Evolutionary conservation across 2,113 vertebrate species (phyloP), one percentile per base, ranked within the genome.

Genomic region (Ornithorhynchus anatinus): DNA sequence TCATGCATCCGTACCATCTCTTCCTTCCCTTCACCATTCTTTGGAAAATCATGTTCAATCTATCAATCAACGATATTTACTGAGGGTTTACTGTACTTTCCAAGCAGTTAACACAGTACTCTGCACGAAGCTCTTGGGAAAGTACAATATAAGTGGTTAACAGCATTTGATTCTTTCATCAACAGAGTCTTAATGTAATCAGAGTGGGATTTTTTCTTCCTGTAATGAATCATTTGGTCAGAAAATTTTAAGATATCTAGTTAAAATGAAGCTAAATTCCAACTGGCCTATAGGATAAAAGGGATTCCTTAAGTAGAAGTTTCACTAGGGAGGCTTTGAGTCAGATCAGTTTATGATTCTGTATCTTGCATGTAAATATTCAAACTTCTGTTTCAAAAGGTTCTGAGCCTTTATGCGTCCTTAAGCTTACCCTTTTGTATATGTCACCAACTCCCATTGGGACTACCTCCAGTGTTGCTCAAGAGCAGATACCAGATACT

Each of bases 221-320:
- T 22, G 70, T 56, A 86, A 61, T 80, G 84, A 86, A 81, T 72
- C 73, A 43, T 63, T 89, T 59, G 61, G 78, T 80, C 88, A 87
- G 85, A 91, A 88, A 89, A 89, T 87, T 89, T 70, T 73, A 81
- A 86, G 59, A 42, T 72, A 36, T 81, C 92, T 85, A 86, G 75
- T 87, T 92, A 85, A 83, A 81, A 82, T 84, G 61, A 79, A 81
- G 43, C 68, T 75, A 84, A 87, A 87, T 72, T 62, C 19, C 59
- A 75, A 79, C 57, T 68, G 59, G 64, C 59, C 75, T 45, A 59
- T 53, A 84, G 59, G 81, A 79, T 81, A 75, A 77, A 86, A 84
- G 52, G 69, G 59, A 61, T 27, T 12, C 13, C 45, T 40, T 59
- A 45, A 64, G 50, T 68, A 31, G 43, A 77, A 64, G 33, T 53